Evolutionary conservation across 1,140 invertebrate genomes (phyloP), one percentile per base, ranked within the genome.

Genomic region (Pseudomyrmex dendroicus): DNA sequence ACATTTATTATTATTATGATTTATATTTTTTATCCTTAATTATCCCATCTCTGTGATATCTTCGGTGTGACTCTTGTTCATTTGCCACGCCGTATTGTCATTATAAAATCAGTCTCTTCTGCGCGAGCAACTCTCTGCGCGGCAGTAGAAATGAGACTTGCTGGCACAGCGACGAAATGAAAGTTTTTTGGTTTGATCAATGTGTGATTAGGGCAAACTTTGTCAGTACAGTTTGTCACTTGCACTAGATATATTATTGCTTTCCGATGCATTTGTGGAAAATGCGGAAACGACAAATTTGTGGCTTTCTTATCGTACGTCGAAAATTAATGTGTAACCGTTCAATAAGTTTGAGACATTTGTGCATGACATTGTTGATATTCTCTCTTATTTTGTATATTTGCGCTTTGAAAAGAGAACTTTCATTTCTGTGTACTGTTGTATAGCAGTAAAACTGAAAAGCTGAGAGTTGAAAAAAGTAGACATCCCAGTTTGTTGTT

Each of bases 341-440:
- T 48, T 15, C 44, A 20, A 80, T 61, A 48, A 80, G 66, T 80
- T 61, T 80, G 44, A 68, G 13, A 80, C 46, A 72, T 46, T 35
- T 72, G 8, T 80, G 76, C 76, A 80, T 72, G 76, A 78, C 5
- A 35, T 35, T 59, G 35, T 77, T 70, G 50, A 3, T 64, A 35
- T 52, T 67, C 13, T 73, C 44, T 72, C 57, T 77, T 77, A 67
- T 67, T 70, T 77, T 80, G 57, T 70, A 80, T 50, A 52, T 52
- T 35, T 61, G 46, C 3, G 76, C 66, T 80, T 78, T 59, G n/a
- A 72, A 70, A 77, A 77, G 10, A 77, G 10, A 77, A 80, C 76
- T 80, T 80, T 80, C 76, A 80, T 80, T 80, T 80, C 76, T 80
- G 54, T 15, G 56, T 80, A 80, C 22, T 50, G 2, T 80, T 25